phyloP scores from a whole-genome alignment of 2,888 invertebrate species.

The Patella caerulea region DNA sequence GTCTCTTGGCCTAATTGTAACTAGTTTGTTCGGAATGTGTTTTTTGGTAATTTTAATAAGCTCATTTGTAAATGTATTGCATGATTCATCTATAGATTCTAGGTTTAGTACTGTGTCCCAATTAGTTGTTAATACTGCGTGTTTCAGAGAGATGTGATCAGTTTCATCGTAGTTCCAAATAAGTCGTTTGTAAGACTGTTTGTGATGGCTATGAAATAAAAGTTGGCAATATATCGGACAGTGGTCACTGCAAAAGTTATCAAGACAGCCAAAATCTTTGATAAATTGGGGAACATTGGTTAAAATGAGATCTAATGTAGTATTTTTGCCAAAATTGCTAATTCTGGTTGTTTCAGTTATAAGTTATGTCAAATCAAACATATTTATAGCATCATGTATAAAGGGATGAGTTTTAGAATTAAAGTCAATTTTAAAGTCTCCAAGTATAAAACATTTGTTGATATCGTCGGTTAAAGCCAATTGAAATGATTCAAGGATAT shows the following conservation, averaged over 20 bases:
- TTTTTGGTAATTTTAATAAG: not conserved
- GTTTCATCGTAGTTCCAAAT: conserved; percentile 19
- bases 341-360: conserved; percentile 19
- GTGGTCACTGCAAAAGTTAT: not conserved
- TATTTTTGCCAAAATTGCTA: not conserved
- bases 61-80: not conserved
- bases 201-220: not conserved
- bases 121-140: not conserved
- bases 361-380: not conserved
- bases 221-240: not conserved
- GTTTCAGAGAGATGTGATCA: not conserved
- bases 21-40: conserved; percentile 7
- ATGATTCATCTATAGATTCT: not conserved
- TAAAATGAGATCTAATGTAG: conserved; percentile 14
- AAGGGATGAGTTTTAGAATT: not conserved
- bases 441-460: conserved; percentile 6
- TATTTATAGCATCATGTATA: not conserved
- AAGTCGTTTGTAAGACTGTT: not conserved
- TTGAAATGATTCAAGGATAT: not conserved
- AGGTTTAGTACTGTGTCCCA: not conserved
- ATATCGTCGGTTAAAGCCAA: not conserved
- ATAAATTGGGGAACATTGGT: not conserved
- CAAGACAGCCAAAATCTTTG: not conserved
- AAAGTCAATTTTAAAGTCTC: not conserved
- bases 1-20: not conserved